Evolutionary conservation across 2,113 vertebrate species (phyloP).

Genomic region (Oreochromis aureus): DNA sequence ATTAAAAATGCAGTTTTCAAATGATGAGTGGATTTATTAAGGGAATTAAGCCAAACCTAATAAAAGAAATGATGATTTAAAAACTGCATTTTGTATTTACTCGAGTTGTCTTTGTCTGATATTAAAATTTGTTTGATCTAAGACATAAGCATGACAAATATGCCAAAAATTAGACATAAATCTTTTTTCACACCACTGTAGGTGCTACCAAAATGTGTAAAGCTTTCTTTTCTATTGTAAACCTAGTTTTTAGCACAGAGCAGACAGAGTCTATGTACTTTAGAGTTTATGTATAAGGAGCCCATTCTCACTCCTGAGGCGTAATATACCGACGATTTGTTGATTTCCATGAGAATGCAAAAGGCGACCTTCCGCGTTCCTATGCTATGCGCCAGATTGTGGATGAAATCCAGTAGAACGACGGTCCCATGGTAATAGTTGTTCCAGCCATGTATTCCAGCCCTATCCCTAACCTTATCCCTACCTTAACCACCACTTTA

Average conservation of each 20-base stretch:
- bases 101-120: not conserved
- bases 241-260: not conserved
- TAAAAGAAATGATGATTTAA: fast-evolving
- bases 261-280: not conserved
- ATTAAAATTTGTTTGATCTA: not conserved
- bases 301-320: not conserved
- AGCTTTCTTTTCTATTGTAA: not conserved
- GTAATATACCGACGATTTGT: fast-evolving
- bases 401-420: not conserved
- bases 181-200: not conserved
- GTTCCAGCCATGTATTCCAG: not conserved
- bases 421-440: fast-evolving
- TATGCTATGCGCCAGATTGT: fast-evolving
- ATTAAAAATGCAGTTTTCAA: not conserved
- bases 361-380: fast-evolving
- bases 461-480: not conserved
- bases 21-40: not conserved
- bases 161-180: fast-evolving
- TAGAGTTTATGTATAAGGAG: not conserved
- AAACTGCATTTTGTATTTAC: not conserved
- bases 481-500: not conserved
- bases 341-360: not conserved
- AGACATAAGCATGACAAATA: not conserved
- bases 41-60: not conserved
- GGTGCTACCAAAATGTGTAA: not conserved